These are phyloP conservation scores for Manacus vitellinus DNA, from an alignment of 2,113 vertebrate species.

Conservation along the genomic window DNA sequence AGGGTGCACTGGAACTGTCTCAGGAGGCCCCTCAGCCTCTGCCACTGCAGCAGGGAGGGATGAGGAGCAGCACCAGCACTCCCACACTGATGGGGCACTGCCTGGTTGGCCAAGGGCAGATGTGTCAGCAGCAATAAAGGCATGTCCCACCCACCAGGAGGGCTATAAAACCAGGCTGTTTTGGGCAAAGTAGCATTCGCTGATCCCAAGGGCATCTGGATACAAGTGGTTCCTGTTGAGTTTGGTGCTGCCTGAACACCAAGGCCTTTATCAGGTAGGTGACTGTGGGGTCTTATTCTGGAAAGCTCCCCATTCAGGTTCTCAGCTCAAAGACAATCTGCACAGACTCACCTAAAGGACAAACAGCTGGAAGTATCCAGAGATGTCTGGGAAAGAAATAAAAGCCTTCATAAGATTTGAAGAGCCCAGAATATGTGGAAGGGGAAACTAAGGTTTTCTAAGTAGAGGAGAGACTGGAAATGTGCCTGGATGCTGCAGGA, in stretches of 20 bases:
- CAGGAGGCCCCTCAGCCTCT: neutral
- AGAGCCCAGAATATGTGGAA: neutral
- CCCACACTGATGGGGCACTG: neutral
- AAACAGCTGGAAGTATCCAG: neutral
- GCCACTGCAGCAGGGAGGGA: neutral
- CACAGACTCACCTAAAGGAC: neutral
- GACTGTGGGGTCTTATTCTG: neutral
- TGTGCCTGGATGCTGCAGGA: neutral
- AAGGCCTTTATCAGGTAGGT: neutral
- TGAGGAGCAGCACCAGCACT: neutral
- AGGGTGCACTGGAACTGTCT: neutral
- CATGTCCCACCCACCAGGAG: neutral
- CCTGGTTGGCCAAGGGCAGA: neutral
- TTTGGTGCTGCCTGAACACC: neutral
- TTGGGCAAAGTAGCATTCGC: neutral
- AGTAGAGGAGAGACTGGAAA: too few species aligned
- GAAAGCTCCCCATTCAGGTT: neutral
- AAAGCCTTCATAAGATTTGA: neutral
- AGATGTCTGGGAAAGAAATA: neutral
- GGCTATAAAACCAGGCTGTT: neutral
- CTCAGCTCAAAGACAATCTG: neutral
- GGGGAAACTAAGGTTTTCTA: neutral
- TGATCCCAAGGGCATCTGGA: neutral
- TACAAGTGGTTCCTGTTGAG: rapidly evolving
- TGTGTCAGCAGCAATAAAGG: too few species aligned